These are phyloP conservation scores for Meriones psammophilus DNA, from an alignment of 2,797 vertebrate genomes.

Conservation along the genomic window DNA sequence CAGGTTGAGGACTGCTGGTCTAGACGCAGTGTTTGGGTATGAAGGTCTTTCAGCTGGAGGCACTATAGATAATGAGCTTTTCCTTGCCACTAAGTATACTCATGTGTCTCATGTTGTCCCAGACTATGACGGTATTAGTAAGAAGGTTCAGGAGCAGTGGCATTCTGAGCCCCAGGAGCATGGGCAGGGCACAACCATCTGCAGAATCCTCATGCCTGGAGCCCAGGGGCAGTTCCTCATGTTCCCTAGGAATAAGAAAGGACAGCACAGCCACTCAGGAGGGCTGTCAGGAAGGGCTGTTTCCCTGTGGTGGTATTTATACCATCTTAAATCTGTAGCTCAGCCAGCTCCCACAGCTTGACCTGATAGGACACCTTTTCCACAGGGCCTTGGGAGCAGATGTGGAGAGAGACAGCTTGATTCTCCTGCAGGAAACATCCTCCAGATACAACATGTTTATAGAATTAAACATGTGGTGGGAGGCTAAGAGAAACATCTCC, in stretches of 20 bases:
- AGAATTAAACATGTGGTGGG: neutral
- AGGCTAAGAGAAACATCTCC: neutral
- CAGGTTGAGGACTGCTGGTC: neutral
- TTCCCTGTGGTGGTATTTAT: neutral
- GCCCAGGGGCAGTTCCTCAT: too few relatives aligned
- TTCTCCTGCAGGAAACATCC: neutral
- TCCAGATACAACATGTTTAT: neutral
- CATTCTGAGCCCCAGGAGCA: neutral
- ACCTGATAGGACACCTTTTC: neutral
- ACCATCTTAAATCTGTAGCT: neutral
- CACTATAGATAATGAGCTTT: neutral
- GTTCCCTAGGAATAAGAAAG: neutral
- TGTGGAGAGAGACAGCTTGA: neutral
- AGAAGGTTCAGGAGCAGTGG: neutral
- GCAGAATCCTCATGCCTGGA: neutral
- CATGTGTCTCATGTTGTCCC: neutral
- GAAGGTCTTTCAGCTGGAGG: neutral
- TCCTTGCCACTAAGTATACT: neutral
- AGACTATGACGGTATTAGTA: neutral
- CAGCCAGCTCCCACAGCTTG: neutral
- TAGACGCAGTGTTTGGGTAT: neutral
- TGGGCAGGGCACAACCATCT: neutral
- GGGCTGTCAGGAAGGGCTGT: neutral
- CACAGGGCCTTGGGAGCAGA: fast-evolving
- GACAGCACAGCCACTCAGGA: neutral